Conservation (phyloP, 2,888 invertebrate genomes). For the Notodromas monacha region DNA sequence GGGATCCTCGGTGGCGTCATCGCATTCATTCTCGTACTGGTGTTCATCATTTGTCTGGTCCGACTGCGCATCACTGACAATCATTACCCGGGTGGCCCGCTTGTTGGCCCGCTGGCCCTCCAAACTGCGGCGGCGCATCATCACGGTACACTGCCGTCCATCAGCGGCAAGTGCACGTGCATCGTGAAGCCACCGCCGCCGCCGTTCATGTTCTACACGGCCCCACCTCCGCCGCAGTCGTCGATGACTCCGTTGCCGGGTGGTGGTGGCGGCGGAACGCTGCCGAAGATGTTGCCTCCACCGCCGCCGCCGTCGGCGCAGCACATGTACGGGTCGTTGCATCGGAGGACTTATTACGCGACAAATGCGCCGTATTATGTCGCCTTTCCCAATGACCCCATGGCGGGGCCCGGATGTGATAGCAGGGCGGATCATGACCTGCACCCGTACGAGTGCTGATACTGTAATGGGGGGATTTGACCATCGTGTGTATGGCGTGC, state of each 20-base stretch:
- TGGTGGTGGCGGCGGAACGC: slow-evolving; percentile 20
- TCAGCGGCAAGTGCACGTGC: slow-evolving; percentile 23
- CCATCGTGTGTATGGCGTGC: too few relatives aligned
- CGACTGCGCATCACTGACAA: slow-evolving; percentile 30
- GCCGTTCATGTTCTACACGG: slow-evolving; percentile 13
- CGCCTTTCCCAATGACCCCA: slow-evolving; percentile 15
- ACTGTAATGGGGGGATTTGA: too few relatives aligned
- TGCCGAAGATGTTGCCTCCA: slow-evolving; percentile 13
- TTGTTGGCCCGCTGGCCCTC: slow-evolving; percentile 18
- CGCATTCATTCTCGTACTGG: slow-evolving; percentile 53
- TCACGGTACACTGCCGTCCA: too few relatives aligned
- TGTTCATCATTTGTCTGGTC: slow-evolving; percentile 53
- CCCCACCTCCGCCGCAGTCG: slow-evolving; percentile 14
- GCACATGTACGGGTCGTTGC: slow-evolving; percentile 27
- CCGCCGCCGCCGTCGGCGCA: slow-evolving; percentile 21
- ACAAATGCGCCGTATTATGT: slow-evolving; percentile 15
- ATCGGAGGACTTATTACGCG: slow-evolving; percentile 24
- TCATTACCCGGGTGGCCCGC: slow-evolving; percentile 32
- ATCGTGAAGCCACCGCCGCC: slow-evolving; percentile 15
- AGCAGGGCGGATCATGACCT: too few relatives aligned
- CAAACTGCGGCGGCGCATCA: too few relatives aligned
- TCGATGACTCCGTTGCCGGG: slow-evolving; percentile 11
- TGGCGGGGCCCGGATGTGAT: slow-evolving; percentile 14
- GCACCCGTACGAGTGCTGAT: too few relatives aligned
- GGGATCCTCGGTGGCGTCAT: slow-evolving; percentile 79